Evolutionary conservation across 2,113 vertebrate species (phyloP).

Genomic region (Salvator merianae): DNA sequence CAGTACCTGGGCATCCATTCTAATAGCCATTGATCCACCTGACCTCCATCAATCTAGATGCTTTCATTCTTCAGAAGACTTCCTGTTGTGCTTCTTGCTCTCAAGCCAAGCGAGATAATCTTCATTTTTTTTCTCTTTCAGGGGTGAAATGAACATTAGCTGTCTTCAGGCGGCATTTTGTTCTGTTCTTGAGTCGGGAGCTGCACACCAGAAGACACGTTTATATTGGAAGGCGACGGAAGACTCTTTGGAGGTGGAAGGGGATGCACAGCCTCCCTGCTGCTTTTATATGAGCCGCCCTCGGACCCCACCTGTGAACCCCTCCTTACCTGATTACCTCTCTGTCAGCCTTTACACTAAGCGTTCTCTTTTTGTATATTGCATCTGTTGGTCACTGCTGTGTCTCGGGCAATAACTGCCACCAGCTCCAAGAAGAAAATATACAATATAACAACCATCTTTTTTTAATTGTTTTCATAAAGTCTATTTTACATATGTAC

Average conservation of each 20-base stretch:
- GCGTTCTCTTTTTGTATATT: neutral
- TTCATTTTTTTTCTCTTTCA: neutral
- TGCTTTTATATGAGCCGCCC: neutral
- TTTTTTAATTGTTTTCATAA: too few relatives aligned
- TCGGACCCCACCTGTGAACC: too few relatives aligned
- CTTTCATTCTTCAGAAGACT: too few relatives aligned
- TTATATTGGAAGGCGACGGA: neutral
- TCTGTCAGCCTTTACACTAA: neutral
- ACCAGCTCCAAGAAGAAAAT: neutral
- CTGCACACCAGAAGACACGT: rapidly evolving
- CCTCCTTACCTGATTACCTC: neutral
- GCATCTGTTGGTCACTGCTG: too few relatives aligned
- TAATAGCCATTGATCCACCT: too few relatives aligned
- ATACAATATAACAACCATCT: neutral
- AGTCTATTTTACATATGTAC: too few relatives aligned
- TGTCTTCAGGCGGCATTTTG: neutral
- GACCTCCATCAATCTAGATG: too few relatives aligned
- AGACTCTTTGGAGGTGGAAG: neutral
- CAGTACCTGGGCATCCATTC: too few relatives aligned
- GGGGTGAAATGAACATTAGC: neutral
- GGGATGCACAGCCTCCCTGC: rapidly evolving
- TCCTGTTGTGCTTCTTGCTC: too few relatives aligned
- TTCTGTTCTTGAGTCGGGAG: neutral
- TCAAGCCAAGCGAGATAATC: neutral
- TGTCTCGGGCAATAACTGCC: neutral